A percentile compares a stretch with the other conserved stretches of the same genome.
These are phyloP conservation scores for Glaucidium brasilianum DNA, from an alignment of 2,113 vertebrate genomes.

Conservation along the genomic window DNA sequence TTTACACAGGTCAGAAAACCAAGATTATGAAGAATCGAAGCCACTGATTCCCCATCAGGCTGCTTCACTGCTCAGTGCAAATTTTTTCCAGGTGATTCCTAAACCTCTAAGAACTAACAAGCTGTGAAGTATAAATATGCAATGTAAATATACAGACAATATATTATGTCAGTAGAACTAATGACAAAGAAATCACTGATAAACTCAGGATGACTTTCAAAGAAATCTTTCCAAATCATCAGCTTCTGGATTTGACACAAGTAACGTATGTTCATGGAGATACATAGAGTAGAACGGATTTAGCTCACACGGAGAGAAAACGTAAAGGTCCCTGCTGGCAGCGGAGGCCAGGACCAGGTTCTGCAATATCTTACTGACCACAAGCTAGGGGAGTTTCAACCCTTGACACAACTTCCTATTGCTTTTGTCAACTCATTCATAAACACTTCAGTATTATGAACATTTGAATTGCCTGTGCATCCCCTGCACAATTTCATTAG, in stretches of 20 bases:
- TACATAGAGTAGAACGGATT: background rate
- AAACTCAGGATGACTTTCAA: background rate
- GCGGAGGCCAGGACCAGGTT: background rate
- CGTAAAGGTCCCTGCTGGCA: background rate
- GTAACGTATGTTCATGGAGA: background rate
- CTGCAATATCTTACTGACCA: background rate
- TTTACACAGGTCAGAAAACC: background rate
- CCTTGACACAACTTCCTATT: background rate
- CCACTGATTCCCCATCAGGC: background rate
- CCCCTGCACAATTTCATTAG: background rate
- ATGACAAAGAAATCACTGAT: background rate
- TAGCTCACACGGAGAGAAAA: background rate
- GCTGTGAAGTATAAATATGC: background rate
- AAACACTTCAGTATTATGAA: background rate
- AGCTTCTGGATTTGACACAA: background rate
- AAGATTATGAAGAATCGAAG: background rate
- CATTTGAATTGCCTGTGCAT: background rate
- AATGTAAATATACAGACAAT: background rate
- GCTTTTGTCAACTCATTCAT: background rate
- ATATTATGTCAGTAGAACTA: background rate
- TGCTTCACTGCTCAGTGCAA: background rate
- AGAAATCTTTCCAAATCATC: background rate
- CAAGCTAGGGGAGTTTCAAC: background rate
- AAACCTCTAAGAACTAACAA: background rate
- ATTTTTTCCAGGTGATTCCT: background rate